Evolutionary conservation across 2,113 vertebrate genomes (phyloP).

Genomic region (Larimichthys crocea): DNA sequence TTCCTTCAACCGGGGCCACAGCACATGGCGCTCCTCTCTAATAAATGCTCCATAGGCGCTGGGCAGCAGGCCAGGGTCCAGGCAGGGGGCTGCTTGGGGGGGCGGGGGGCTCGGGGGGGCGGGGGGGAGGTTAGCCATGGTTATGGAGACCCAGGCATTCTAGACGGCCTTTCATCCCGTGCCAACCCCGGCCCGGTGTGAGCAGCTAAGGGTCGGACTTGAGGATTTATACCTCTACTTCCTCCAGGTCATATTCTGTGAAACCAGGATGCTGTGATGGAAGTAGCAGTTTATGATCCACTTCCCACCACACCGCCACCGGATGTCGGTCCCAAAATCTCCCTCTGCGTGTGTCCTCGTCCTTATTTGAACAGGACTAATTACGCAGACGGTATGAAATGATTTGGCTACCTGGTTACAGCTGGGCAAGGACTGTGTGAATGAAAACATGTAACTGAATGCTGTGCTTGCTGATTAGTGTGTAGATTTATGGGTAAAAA

Average conservation of each 20-base stretch:
- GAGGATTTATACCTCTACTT: conserved; percentile 87
- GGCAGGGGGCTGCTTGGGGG: conserved; percentile 27
- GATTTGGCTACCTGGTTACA: background rate
- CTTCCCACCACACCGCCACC: conserved; percentile 76
- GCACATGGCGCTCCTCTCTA: conserved; percentile 78
- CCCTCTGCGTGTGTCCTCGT: conserved; percentile 15
- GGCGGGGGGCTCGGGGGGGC: too few relatives aligned
- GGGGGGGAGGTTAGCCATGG: conserved; percentile 62
- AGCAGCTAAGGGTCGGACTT: conserved; percentile 83
- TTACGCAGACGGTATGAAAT: conserved; percentile 13
- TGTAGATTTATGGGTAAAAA: background rate
- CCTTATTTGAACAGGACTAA: conserved; percentile 5
- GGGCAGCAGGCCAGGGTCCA: conserved; percentile 84
- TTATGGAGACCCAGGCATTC: conserved; percentile 81
- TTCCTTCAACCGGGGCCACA: conserved; percentile 75
- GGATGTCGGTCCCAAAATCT: conserved; percentile 50
- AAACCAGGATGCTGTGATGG: conserved; percentile 79
- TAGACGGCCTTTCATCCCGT: conserved; percentile 72
- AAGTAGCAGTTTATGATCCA: conserved; percentile 86
- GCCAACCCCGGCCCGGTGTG: conserved; percentile 83
- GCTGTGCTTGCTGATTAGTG: background rate
- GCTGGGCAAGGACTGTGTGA: background rate
- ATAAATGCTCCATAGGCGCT: conserved; percentile 84
- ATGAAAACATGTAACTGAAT: background rate
- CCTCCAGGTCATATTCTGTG: conserved; percentile 51